Evolutionary conservation across 2,797 vertebrate genomes (phyloP).

Genomic region (Platyrinchus mystaceus): DNA sequence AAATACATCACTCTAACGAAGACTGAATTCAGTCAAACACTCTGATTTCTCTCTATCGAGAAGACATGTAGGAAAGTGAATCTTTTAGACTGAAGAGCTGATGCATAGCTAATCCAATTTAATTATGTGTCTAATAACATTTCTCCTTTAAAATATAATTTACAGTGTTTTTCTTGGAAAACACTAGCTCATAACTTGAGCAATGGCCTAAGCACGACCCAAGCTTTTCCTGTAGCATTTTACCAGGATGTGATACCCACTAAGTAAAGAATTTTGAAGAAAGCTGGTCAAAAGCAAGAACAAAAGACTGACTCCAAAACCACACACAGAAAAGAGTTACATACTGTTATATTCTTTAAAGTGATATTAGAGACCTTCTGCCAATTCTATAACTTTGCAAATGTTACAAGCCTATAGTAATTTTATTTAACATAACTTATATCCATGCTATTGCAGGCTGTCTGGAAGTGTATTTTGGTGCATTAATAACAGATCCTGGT

Average conservation of each 20-base stretch:
- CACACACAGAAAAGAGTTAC: background rate
- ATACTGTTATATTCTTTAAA: background rate
- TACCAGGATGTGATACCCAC: background rate
- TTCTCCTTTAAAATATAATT: conserved; percentile 3
- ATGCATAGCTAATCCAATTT: background rate
- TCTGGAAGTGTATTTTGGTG: background rate
- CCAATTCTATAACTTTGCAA: background rate
- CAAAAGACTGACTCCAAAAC: background rate
- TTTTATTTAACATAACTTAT: background rate
- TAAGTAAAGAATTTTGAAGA: background rate
- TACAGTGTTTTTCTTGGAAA: conserved; percentile 21
- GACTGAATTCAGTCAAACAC: background rate
- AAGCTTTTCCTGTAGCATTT: background rate
- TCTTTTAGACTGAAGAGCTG: background rate
- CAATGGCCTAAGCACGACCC: background rate
- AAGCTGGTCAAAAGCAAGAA: background rate
- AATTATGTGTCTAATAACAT: conserved; percentile 25
- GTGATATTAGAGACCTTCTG: background rate
- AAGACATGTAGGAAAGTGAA: background rate
- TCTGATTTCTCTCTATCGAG: background rate
- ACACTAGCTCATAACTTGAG: background rate
- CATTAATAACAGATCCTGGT: background rate
- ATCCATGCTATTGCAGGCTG: background rate
- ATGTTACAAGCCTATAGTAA: background rate
- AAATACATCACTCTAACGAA: background rate